Conservation (phyloP, 2,888 invertebrate genomes). For the Caenorhabditis sp. region DNA sequence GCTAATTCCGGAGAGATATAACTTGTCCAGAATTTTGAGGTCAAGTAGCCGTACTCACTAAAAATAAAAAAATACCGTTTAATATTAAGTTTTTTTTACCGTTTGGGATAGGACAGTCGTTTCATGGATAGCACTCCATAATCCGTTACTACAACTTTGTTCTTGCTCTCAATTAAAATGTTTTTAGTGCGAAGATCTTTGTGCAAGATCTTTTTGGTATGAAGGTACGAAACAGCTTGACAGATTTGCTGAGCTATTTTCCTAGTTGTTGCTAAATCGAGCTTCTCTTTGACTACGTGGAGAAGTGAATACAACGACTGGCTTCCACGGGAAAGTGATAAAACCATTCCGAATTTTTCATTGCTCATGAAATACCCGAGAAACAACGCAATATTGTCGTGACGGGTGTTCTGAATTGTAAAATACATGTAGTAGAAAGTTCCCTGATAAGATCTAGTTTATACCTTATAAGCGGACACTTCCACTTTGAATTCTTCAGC, state of each 20-base stretch:
- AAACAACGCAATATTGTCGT: conserved; percentile 98
- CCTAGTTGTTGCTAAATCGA: conserved; percentile 94
- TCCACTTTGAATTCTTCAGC: conserved; percentile 96
- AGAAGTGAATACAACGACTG: conserved; percentile 64
- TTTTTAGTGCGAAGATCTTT: conserved; percentile 99
- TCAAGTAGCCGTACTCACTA: conserved; percentile 86
- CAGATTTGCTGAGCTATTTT: conserved; percentile 96
- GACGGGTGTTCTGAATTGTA: conserved; percentile 91
- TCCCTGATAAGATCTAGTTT: background rate
- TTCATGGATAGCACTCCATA: conserved; percentile 98
- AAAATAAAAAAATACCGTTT: conserved; percentile 14
- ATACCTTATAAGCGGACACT: conserved; percentile 91
- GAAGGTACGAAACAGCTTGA: conserved; percentile 95
- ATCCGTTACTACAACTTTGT: conserved; percentile 97
- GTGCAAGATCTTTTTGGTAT: conserved; percentile 97
- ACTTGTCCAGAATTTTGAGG: conserved; percentile 98
- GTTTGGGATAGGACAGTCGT: conserved; percentile 87
- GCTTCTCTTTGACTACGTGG: conserved; percentile 51
- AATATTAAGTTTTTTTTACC: conserved; percentile 22
- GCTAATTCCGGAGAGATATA: conserved; percentile 97
- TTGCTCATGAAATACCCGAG: conserved; percentile 98
- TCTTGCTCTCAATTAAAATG: conserved; percentile 91
- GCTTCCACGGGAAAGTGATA: conserved; percentile 91
- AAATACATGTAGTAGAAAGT: too few relatives aligned
- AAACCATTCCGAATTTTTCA: conserved; percentile 96